These are phyloP conservation scores for Hypomecis punctinalis DNA, from an alignment of 2,888 invertebrate species.

Conservation along the genomic window DNA sequence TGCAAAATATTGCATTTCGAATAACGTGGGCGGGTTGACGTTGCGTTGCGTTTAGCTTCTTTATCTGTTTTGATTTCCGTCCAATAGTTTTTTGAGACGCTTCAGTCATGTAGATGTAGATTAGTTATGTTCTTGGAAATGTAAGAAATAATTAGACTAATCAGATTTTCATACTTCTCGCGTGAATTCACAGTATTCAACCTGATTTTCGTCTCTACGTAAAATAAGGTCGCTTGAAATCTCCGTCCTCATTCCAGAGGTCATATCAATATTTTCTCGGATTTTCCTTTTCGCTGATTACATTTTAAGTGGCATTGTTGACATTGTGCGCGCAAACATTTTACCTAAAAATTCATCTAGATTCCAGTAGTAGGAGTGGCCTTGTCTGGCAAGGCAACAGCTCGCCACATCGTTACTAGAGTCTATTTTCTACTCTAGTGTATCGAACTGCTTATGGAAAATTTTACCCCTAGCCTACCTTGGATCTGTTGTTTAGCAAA, in stretches of 20 bases:
- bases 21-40: background rate
- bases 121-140: background rate
- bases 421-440: constrained; percentile 21
- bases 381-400: constrained; percentile 18
- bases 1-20: constrained; percentile 8
- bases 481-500: constrained; percentile 29
- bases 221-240: constrained; percentile 9
- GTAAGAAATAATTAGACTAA: constrained; percentile 5
- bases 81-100: background rate
- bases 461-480: constrained; percentile 26
- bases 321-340: background rate
- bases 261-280: constrained; percentile 13
- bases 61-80: constrained; percentile 6
- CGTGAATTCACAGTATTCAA: constrained; percentile 15
- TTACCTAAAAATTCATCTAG: constrained; percentile 10
- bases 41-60: constrained; percentile 1
- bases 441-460: constrained; percentile 34
- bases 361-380: constrained; percentile 18
- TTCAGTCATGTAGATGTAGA: background rate
- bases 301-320: constrained; percentile 1
- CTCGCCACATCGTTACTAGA: constrained; percentile 27
- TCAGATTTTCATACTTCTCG: constrained; percentile 5
- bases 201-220: constrained; percentile 9
- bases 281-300: constrained; percentile 18
- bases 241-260: constrained; percentile 16